These are phyloP conservation scores for Lithobates pipiens DNA, from an alignment of 2,797 vertebrate genomes.

Conservation along the genomic window DNA sequence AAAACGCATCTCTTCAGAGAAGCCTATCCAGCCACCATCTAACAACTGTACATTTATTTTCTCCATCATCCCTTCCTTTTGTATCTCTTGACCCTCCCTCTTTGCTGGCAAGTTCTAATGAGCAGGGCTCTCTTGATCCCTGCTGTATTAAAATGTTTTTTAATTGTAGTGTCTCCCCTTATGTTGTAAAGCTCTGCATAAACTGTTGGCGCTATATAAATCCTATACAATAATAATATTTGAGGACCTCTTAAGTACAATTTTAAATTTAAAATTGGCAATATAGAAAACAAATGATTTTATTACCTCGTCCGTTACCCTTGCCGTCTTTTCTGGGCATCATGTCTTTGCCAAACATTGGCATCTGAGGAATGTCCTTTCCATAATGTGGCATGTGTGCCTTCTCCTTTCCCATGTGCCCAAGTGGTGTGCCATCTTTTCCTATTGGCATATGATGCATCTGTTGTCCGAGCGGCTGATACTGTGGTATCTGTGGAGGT, in stretches of 20 bases:
- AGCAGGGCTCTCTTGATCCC: too few species aligned
- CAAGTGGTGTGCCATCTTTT: constrained; percentile 84
- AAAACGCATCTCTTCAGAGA: too few species aligned
- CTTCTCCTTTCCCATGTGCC: constrained; percentile 89
- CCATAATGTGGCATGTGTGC: constrained; percentile 90
- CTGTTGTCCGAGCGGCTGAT: constrained; percentile 86
- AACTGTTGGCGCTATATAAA: too few species aligned
- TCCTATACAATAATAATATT: background rate
- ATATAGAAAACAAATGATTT: background rate
- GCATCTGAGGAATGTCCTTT: constrained; percentile 87
- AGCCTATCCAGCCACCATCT: too few species aligned
- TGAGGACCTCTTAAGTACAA: background rate
- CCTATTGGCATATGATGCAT: constrained; percentile 88
- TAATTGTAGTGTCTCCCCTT: too few species aligned
- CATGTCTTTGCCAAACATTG: constrained; percentile 84
- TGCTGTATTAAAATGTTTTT: too few species aligned
- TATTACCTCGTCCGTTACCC: constrained; percentile 75
- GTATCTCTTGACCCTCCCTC: too few species aligned
- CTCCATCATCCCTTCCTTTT: too few species aligned
- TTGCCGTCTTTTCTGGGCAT: constrained; percentile 83
- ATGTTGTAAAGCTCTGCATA: too few species aligned
- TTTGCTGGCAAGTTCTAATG: too few species aligned
- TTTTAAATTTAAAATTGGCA: background rate
- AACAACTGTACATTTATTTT: too few species aligned
- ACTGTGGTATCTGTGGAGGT: constrained; percentile 80